These are phyloP conservation scores for Colletes collaris DNA, from an alignment of 2,888 invertebrate genomes.

Conservation along the genomic window DNA sequence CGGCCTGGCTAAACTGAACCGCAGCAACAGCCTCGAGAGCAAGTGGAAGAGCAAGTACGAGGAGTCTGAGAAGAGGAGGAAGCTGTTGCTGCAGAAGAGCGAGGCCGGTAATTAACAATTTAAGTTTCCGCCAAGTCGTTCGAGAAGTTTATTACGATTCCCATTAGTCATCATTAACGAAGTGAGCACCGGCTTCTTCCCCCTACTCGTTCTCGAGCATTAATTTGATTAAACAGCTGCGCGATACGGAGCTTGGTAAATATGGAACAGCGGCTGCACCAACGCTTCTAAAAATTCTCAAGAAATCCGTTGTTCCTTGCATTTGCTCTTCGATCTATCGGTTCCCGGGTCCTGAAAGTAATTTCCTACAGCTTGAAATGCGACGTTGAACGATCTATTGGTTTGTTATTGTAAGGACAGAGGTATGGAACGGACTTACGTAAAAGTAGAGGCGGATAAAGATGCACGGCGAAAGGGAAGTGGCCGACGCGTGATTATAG, in stretches of 20 bases:
- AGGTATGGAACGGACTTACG: constrained; percentile 28
- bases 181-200: constrained; percentile 27
- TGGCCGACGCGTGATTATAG: constrained; percentile 52
- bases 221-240: constrained; percentile 50
- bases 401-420: constrained; percentile 3
- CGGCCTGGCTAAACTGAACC: constrained; percentile 63
- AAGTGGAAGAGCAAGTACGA: constrained; percentile 89
- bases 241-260: constrained; percentile 21
- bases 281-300: too few species aligned
- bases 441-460: constrained; percentile 10
- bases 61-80: constrained; percentile 88
- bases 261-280: background rate
- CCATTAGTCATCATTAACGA: constrained; percentile 46
- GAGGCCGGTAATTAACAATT: constrained; percentile 87
- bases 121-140: constrained; percentile 56
- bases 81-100: constrained; percentile 87
- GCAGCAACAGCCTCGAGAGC: constrained; percentile 76
- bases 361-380: too few species aligned
- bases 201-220: constrained; percentile 1
- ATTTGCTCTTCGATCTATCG: too few species aligned
- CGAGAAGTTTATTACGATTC: constrained; percentile 38
- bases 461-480: constrained; percentile 47
- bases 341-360: too few species aligned
- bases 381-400: constrained; percentile 6
- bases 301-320: too few species aligned